Conservation (phyloP, 1,140 invertebrate species). For the Scaptomyza graminum region DNA sequence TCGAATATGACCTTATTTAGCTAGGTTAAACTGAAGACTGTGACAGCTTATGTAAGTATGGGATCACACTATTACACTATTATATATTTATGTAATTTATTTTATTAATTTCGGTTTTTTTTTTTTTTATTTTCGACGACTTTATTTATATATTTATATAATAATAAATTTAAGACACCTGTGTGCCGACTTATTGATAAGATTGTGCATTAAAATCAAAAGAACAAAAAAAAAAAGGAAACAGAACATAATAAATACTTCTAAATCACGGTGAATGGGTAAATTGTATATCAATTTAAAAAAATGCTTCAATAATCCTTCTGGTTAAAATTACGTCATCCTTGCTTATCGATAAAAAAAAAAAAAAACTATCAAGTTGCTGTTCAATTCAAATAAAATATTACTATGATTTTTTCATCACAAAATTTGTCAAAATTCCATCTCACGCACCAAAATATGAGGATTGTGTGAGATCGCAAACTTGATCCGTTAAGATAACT, state of each 20-base stretch:
- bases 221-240: neutral
- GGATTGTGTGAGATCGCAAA: slow-evolving; percentile 4
- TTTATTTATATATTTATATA: slow-evolving; percentile 39
- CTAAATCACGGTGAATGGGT: slow-evolving; percentile 22
- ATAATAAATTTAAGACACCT: slow-evolving; percentile 23
- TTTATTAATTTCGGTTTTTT: neutral
- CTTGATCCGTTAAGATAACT: slow-evolving; percentile 29
- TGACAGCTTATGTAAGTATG: no score
- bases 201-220: neutral
- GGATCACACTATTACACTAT: no score
- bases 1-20: neutral
- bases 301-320: neutral
- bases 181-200: slow-evolving; percentile 18
- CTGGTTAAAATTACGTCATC: slow-evolving; percentile 23
- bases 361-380: no score
- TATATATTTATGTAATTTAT: neutral
- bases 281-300: slow-evolving; percentile 20
- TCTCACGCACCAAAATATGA: no score
- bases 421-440: no score
- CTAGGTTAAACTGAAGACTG: neutral
- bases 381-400: no score
- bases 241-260: slow-evolving; percentile 14
- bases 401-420: no score
- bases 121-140: slow-evolving; percentile 18
- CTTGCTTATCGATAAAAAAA: neutral